Conservation (phyloP, 2,888 invertebrate genomes). For the Tridacna gigas region DNA sequence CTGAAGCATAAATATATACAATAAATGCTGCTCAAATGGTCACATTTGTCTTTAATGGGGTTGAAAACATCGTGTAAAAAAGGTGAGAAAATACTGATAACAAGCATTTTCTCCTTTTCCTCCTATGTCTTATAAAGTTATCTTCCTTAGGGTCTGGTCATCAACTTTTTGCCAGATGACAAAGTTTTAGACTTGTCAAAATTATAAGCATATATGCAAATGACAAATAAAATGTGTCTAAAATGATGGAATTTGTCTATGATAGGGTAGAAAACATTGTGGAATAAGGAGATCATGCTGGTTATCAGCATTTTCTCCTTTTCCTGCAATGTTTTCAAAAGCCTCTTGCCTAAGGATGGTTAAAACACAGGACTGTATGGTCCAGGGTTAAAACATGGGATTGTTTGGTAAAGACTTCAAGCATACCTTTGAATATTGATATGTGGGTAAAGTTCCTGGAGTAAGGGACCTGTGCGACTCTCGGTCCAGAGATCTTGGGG, state of each 20-base stretch:
- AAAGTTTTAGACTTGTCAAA: too few relatives aligned
- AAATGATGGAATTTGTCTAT: too few relatives aligned
- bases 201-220: too few relatives aligned
- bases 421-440: constrained; percentile 81
- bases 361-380: too few relatives aligned
- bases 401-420: neutral
- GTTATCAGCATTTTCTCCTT: neutral
- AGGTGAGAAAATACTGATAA: neutral
- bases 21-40: too few relatives aligned
- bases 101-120: neutral
- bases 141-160: too few relatives aligned
- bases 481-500: constrained; percentile 67
- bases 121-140: neutral
- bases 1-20: too few relatives aligned
- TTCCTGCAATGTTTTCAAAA: neutral
- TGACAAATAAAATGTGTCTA: too few relatives aligned
- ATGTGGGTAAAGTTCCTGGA: constrained; percentile 79
- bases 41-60: neutral
- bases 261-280: neutral
- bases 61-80: neutral
- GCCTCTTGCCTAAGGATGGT: too few relatives aligned
- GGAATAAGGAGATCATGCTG: neutral
- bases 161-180: too few relatives aligned
- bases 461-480: constrained; percentile 69
- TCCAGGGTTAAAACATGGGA: too few relatives aligned